A percentile compares a stretch with the other conserved stretches of the same genome.
These are phyloP conservation scores for Zosterops japonicus DNA, from an alignment of 2,113 vertebrate species.

Conservation along the genomic window DNA sequence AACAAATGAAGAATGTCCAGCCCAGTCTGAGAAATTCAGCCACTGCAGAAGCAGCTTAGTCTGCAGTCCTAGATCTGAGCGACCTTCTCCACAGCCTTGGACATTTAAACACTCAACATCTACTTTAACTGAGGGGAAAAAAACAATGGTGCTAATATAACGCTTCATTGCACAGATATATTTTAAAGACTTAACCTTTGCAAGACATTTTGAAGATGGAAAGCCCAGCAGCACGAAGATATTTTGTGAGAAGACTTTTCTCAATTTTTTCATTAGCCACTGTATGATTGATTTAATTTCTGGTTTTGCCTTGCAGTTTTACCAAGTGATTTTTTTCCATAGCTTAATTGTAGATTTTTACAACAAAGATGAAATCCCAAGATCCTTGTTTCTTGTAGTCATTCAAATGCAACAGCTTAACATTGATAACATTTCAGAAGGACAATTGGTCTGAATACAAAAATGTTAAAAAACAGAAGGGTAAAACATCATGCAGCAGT, in stretches of 20 bases:
- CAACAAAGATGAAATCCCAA: not conserved
- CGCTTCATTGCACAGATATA: conserved; percentile 10
- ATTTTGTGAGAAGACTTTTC: not conserved
- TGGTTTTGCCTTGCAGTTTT: not conserved
- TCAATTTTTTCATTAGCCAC: not conserved
- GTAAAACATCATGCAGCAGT: not conserved
- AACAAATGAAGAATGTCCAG: not conserved
- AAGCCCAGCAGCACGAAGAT: not conserved
- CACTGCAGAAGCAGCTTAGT: not conserved
- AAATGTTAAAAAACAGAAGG: not conserved
- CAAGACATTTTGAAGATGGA: conserved; percentile 44
- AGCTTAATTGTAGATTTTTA: not conserved
- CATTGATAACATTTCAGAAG: not conserved
- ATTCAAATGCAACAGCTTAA: not conserved
- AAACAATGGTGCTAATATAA: conserved; percentile 20
- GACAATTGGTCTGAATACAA: not conserved
- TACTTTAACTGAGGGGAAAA: not conserved
- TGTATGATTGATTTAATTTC: not conserved
- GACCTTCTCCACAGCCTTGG: not conserved
- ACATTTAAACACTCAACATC: conserved; percentile 3
- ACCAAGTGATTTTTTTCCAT: not conserved
- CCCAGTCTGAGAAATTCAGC: not conserved
- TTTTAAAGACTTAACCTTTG: conserved; percentile 51
- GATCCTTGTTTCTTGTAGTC: not conserved
- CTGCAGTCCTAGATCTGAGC: not conserved